phyloP scores from a whole-genome alignment of 37 sponge, comb jelly and placozoan species.

The Eunapius fragilis region DNA sequence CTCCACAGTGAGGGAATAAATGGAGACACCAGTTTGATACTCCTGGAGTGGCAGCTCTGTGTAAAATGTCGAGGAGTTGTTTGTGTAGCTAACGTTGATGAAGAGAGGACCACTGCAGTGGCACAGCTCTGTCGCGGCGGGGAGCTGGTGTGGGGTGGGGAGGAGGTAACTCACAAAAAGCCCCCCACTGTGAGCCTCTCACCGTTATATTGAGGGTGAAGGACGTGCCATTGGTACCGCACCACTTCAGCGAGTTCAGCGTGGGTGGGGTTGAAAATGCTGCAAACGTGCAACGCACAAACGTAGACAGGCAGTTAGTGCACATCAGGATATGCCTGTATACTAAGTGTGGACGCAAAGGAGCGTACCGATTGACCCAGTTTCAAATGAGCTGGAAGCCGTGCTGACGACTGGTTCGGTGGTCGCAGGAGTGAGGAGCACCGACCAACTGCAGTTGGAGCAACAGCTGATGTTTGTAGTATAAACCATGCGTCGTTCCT shows the following conservation, averaged over 20 bases:
- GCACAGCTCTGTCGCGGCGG: not conserved
- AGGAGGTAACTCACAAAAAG: too few relatives aligned
- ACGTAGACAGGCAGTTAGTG: too few relatives aligned
- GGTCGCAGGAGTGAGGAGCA: not conserved
- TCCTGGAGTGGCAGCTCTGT: not conserved
- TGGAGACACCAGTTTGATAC: not conserved
- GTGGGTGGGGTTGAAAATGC: not conserved
- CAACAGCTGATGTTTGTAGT: not conserved
- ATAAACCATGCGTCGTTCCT: not conserved
- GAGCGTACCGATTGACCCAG: not conserved
- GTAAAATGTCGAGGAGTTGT: not conserved
- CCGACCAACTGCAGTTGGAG: not conserved
- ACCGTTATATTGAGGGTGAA: not conserved
- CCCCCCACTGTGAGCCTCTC: not conserved
- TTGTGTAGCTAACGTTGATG: not conserved
- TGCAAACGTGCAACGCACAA: not conserved
- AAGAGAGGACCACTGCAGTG: not conserved
- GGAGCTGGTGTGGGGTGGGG: not conserved
- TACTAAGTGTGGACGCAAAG: not conserved
- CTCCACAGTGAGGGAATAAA: not conserved
- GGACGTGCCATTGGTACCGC: not conserved
- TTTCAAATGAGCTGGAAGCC: not conserved
- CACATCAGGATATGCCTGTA: too few relatives aligned
- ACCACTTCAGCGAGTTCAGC: not conserved
- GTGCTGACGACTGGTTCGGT: not conserved